Evolutionary conservation across 2,797 vertebrate species (phyloP), one percentile per base, ranked within the genome.

Genomic region (Stomatorhinus walkeri): DNA sequence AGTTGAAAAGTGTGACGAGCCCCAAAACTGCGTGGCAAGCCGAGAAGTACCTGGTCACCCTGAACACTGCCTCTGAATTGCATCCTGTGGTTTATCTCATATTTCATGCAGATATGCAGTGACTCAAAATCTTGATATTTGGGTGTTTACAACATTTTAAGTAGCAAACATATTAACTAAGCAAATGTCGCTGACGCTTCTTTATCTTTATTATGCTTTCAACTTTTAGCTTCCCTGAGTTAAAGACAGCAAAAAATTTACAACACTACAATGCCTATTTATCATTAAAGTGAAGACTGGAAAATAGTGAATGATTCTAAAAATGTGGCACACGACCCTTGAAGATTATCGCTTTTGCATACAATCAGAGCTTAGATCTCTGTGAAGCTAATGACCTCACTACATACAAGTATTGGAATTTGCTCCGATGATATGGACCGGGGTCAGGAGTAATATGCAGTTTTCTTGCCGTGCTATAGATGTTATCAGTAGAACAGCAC

Each of bases 401-500:
- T 16, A 48, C 49, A 85, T 79, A 6, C 14, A 89, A 59, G 28
- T 56, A 51, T 81, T 89, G 28, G 59, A 88, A 89, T 90, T 87
- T 43, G 59, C 88, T 89, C 54, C 8, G 14, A 14, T 61, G 32
- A 85, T 87, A 52, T 46, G 86, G 88, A 88, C 87, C 85, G 59
- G 64, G 89, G 87, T 89, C 88, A 86, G 61, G 83, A 90, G 89
- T 6, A 24, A 68, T 89, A 81, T 90, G 79, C 87, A 68, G 86
- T 87, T 89, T 89, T 49, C 87, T 87, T 84, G 16, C 64, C 54
- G 40, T 76, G 72, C 49, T 88, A 43, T 48, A 90, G 90, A 90
- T 89, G 7, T 48, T 89, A 90, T 92, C 90, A 64, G 72, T 87
- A 40, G 88, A 91, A 88, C 87, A 89, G 76, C 84, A 89, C 24